Evolutionary conservation across 2,888 invertebrate species (phyloP).

Genomic region (Neria commutata): DNA sequence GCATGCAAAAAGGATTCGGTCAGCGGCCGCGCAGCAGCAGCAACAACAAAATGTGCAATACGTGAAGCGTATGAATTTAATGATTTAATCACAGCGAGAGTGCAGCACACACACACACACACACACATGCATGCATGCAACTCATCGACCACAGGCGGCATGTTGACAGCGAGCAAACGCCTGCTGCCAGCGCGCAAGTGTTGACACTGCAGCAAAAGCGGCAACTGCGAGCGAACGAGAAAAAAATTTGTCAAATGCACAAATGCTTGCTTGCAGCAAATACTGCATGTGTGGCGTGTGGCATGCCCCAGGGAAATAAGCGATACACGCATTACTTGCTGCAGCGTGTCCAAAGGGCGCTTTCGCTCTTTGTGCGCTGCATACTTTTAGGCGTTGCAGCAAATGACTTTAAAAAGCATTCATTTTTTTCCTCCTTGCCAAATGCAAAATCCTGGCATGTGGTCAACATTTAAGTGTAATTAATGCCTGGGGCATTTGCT

Average conservation of each 20-base stretch:
- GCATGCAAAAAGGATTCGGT: no score
- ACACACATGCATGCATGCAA: neutral
- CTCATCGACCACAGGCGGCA: neutral
- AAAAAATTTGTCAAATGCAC: constrained; percentile 52
- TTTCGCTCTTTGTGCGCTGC: constrained; percentile 25
- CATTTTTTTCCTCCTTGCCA: constrained; percentile 34
- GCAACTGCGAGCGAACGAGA: constrained; percentile 33
- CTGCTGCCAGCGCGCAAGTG: constrained; percentile 24
- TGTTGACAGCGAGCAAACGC: neutral
- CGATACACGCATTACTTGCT: neutral
- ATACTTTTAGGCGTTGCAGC: constrained; percentile 28
- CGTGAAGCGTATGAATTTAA: constrained; percentile 58
- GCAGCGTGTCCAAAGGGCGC: neutral
- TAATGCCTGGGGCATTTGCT: constrained; percentile 54
- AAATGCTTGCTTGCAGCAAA: constrained; percentile 30
- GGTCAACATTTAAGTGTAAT: constrained; percentile 62
- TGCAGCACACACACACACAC: no score
- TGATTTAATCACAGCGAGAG: constrained; percentile 53
- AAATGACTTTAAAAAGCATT: constrained; percentile 34
- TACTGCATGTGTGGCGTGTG: no score
- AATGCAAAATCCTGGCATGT: constrained; percentile 59
- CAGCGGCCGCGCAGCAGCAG: no score
- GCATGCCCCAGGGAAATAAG: constrained; percentile 42
- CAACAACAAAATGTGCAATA: constrained; percentile 44
- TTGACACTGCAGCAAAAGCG: constrained; percentile 42